Evolutionary conservation across 2,888 invertebrate genomes (phyloP).

Genomic region (Metellina segmentata): DNA sequence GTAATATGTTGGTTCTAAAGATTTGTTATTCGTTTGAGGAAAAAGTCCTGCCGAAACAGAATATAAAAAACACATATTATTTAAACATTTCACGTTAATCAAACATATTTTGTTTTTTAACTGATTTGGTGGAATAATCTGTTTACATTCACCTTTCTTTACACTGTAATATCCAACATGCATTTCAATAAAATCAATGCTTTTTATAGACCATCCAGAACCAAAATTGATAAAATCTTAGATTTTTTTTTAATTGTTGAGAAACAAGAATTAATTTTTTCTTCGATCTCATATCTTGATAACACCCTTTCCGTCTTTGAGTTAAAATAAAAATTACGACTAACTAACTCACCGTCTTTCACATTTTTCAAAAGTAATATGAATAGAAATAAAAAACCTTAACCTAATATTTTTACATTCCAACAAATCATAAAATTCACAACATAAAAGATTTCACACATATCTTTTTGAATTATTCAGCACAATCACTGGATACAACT

Average conservation of each 20-base stretch:
- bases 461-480: conserved; percentile 15
- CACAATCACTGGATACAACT: conserved; percentile 3
- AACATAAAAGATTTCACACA: conserved; percentile 13
- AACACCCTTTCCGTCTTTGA: conserved; percentile 30
- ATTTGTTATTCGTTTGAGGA: conserved; percentile 34
- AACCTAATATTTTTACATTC: not conserved
- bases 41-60: not conserved
- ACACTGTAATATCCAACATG: conserved; percentile 16
- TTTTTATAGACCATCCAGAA: conserved; percentile 16
- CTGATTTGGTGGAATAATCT: not conserved
- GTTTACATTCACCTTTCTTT: conserved; percentile 14
- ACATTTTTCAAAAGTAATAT: conserved; percentile 41
- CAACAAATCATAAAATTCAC: conserved; percentile 11
- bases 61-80: conserved; percentile 35
- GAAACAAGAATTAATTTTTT: conserved; percentile 1
- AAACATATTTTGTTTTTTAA: conserved; percentile 30
- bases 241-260: not conserved
- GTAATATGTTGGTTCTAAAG: conserved; percentile 21
- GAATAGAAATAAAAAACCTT: conserved; percentile 40
- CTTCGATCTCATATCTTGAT: conserved; percentile 15
- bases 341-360: conserved; percentile 20
- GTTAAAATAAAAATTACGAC: conserved; percentile 30
- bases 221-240: conserved; percentile 21
- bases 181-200: conserved; percentile 18
- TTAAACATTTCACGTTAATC: not conserved